A percentile compares a stretch with the other conserved stretches of the same genome.
Evolutionary conservation across 2,888 invertebrate genomes (phyloP).

Genomic region (Ashinkailepas kermadecensis): DNA sequence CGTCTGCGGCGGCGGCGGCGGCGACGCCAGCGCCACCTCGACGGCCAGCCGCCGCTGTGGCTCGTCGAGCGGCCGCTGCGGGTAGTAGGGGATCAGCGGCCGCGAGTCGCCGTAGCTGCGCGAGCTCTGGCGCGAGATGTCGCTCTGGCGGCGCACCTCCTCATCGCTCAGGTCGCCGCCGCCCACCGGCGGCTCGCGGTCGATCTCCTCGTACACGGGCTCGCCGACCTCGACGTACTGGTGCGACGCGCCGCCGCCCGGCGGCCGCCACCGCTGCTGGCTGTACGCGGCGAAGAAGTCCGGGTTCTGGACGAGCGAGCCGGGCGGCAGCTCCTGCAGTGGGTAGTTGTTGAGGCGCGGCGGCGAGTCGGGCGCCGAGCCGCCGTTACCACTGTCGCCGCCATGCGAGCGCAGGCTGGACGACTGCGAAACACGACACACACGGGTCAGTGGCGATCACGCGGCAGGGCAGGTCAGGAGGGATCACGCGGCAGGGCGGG

Average conservation of each 20-base stretch:
- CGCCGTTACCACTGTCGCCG: conserved; percentile 56
- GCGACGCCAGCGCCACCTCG: conserved; percentile 17
- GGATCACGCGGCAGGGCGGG: too few species aligned
- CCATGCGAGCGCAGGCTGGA: conserved; percentile 75
- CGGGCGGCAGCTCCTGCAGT: background rate
- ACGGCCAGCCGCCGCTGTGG: conserved; percentile 70
- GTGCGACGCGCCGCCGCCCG: background rate
- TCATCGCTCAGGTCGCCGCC: conserved; percentile 70
- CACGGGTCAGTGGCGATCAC: background rate
- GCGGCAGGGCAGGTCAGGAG: too few species aligned
- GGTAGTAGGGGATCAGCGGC: conserved; percentile 55
- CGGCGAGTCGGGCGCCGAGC: conserved; percentile 59
- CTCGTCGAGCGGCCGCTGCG: conserved; percentile 47
- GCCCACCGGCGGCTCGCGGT: conserved; percentile 31
- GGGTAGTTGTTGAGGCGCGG: conserved; percentile 51
- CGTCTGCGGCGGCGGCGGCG: background rate
- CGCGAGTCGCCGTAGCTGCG: conserved; percentile 72
- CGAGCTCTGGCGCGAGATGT: conserved; percentile 60
- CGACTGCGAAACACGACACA: conserved; percentile 52
- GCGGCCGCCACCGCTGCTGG: conserved; percentile 9
- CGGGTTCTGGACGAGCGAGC: conserved; percentile 15
- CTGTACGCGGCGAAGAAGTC: conserved; percentile 21
- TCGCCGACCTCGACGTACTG: conserved; percentile 48
- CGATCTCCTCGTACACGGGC: conserved; percentile 62
- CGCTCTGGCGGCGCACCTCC: conserved; percentile 59